phyloP scores from a whole-genome alignment of 1,140 invertebrate genomes.

The Bombus superbus region DNA sequence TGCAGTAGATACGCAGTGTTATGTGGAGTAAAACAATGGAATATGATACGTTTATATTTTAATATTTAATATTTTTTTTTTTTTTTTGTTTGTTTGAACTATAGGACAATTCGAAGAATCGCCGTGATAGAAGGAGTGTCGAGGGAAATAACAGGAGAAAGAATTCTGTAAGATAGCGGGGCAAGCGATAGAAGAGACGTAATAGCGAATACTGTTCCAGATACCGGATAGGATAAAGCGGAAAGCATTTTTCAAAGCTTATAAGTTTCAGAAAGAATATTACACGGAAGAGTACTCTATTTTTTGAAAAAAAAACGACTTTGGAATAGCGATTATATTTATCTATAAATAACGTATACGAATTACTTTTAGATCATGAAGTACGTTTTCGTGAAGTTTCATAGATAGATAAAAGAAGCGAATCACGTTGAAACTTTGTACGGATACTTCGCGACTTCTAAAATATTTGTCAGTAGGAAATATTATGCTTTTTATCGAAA shows the following conservation, averaged over 20 bases:
- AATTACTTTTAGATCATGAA: background rate
- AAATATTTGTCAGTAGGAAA: no score
- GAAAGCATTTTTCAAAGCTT: background rate
- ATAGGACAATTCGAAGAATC: background rate
- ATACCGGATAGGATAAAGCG: background rate
- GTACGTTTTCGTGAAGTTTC: no score
- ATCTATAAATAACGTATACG: background rate
- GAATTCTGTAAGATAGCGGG: background rate
- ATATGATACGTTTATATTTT: background rate
- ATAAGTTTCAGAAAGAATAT: background rate
- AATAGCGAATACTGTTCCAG: background rate
- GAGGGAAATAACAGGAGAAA: background rate
- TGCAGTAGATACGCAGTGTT: no score
- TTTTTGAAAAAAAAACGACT: background rate
- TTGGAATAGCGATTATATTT: background rate
- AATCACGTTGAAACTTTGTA: no score
- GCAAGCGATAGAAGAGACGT: background rate
- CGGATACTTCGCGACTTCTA: no score
- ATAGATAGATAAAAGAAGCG: no score
- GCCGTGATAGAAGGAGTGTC: no score
- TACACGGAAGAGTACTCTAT: background rate
- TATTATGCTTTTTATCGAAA: background rate
- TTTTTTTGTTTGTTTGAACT: background rate
- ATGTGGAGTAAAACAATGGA: no score
- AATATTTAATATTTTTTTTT: background rate